Percentiles rank a stretch among this genome's conserved stretches.
These are phyloP conservation scores for Phrynocephalus vlangalii DNA, from an alignment of 2,797 vertebrate genomes.

Conservation along the genomic window DNA sequence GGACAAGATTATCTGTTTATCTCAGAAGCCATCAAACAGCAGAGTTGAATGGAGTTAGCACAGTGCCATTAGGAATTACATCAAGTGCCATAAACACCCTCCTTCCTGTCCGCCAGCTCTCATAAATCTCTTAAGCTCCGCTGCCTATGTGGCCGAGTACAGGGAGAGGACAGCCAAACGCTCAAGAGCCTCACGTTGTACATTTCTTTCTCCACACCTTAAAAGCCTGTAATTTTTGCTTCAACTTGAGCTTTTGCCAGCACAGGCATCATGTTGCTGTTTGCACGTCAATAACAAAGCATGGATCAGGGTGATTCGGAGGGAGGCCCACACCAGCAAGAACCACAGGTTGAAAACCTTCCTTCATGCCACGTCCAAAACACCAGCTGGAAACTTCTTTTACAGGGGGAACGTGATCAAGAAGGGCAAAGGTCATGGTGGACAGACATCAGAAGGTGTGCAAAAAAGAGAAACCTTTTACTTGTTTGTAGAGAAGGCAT, in stretches of 20 bases:
- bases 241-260: fast-evolving
- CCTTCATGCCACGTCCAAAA: not conserved
- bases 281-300: not conserved
- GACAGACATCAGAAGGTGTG: not conserved
- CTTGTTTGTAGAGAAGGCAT: too few species aligned
- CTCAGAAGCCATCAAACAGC: not conserved
- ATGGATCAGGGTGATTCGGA: not conserved
- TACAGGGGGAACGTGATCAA: not conserved
- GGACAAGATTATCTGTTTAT: slow-evolving; percentile 65
- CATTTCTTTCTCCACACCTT: slow-evolving; percentile 25
- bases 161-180: fast-evolving
- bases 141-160: fast-evolving
- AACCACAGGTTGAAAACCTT: not conserved
- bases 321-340: not conserved
- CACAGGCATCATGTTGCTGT: not conserved
- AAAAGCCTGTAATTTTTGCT: not conserved
- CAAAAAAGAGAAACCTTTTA: too few species aligned
- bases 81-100: not conserved
- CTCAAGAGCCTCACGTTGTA: fast-evolving
- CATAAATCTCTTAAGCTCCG: not conserved
- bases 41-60: not conserved
- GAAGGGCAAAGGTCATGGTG: not conserved
- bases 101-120: slow-evolving; percentile 5
- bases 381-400: not conserved
- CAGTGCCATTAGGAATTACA: slow-evolving; percentile 29